Conservation (phyloP, 2,888 invertebrate species). For the Cephus runcator region DNA sequence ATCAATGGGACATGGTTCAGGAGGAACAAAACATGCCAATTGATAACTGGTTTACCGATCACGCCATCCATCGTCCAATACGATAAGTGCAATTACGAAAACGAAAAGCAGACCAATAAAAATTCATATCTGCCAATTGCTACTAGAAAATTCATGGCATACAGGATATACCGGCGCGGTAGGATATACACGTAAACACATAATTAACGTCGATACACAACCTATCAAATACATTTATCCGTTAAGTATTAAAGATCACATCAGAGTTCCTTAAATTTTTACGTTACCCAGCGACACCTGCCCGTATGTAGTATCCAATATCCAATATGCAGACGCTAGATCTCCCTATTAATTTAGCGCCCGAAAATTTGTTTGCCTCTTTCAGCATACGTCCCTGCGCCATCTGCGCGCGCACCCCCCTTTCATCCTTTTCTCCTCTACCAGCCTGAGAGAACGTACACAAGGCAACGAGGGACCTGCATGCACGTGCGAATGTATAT, state of each 20-base stretch:
- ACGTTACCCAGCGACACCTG: conserved; percentile 17
- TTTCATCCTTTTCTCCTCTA: conserved; percentile 64
- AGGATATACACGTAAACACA: not conserved
- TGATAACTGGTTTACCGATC: not conserved
- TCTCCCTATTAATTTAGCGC: conserved; percentile 60
- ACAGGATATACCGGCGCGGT: not conserved
- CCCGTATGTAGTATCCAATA: conserved; percentile 13
- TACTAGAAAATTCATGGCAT: not conserved
- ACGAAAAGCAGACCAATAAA: not conserved
- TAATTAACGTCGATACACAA: not conserved
- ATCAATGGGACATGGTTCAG: not conserved
- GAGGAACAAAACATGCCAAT: not conserved
- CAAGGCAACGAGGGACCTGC: conserved; percentile 3
- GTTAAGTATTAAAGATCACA: not conserved
- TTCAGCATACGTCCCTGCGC: conserved; percentile 66
- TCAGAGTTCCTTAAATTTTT: not conserved
- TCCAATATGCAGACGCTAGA: not conserved
- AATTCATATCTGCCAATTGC: not conserved
- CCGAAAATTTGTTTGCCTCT: conserved; percentile 54
- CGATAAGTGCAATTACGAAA: not conserved
- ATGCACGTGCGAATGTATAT: conserved; percentile 16
- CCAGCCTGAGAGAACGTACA: not conserved
- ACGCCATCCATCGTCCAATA: not conserved
- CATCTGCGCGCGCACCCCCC: conserved; percentile 57
- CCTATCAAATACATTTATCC: no score